Evolutionary conservation across 2,888 invertebrate species (phyloP).

Genomic region (Cantharis lateralis): DNA sequence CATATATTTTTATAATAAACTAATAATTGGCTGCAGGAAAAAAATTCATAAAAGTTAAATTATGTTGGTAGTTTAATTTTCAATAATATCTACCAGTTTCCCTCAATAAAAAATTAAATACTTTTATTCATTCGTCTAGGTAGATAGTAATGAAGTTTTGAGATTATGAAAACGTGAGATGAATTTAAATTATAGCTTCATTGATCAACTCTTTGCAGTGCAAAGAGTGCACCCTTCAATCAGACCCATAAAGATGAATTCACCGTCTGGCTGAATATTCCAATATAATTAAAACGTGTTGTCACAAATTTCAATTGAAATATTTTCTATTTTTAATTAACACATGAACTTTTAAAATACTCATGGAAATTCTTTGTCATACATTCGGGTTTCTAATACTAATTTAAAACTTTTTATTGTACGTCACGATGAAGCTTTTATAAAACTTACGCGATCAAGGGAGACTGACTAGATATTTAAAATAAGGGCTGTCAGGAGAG

Average conservation of each 20-base stretch:
- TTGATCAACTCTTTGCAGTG: slow-evolving; percentile 44
- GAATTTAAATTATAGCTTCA: slow-evolving; percentile 54
- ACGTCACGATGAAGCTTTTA: slow-evolving; percentile 6
- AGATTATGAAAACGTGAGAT: slow-evolving; percentile 56
- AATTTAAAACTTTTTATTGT: background rate
- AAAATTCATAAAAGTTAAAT: background rate
- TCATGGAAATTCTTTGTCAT: background rate
- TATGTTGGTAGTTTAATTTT: background rate
- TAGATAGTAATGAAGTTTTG: slow-evolving; percentile 56
- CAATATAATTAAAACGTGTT: slow-evolving; percentile 3
- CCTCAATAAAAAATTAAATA: background rate
- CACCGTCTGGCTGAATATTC: background rate
- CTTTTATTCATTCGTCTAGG: slow-evolving; percentile 36
- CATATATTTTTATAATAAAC: too few species aligned
- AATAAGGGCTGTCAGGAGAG: slow-evolving; percentile 39
- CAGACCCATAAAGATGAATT: slow-evolving; percentile 23
- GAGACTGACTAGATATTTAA: slow-evolving; percentile 39
- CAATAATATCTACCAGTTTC: background rate
- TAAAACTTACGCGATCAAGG: slow-evolving; percentile 27
- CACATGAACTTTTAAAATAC: background rate
- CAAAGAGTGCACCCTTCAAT: slow-evolving; percentile 25
- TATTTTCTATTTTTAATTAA: background rate
- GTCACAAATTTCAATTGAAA: background rate
- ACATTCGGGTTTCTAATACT: background rate
- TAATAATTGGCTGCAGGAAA: background rate